Evolutionary conservation across 2,113 vertebrate species (phyloP).

Genomic region (Triplophysa siluroides): DNA sequence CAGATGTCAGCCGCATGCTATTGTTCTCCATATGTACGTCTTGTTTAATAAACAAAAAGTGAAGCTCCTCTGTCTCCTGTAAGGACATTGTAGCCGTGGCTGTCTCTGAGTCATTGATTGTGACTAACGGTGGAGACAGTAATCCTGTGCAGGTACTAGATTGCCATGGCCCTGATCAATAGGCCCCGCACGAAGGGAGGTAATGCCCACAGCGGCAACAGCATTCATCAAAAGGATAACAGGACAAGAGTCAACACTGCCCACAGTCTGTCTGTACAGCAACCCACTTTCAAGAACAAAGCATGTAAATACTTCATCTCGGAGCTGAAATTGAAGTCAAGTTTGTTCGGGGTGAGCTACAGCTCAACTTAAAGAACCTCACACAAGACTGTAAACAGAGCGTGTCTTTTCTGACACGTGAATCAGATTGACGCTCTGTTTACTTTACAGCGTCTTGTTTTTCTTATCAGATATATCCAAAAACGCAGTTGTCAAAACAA

Average conservation of each 20-base stretch:
- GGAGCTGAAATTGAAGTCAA: constrained; percentile 25
- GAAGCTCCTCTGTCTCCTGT: constrained; percentile 32
- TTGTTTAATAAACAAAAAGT: constrained; percentile 36
- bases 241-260: constrained; percentile 34
- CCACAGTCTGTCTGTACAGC: constrained; percentile 34
- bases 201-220: constrained; percentile 36
- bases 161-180: constrained; percentile 38
- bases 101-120: constrained; percentile 33
- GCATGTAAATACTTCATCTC: constrained; percentile 39
- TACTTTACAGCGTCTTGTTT: neutral
- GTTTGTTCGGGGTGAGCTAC: constrained; percentile 29
- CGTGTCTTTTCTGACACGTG: neutral
- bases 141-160: constrained; percentile 41
- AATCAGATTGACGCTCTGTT: neutral
- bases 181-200: constrained; percentile 39
- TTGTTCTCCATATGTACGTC: constrained; percentile 26
- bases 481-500: constrained; percentile 14
- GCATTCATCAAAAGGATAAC: constrained; percentile 42
- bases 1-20: constrained; percentile 1
- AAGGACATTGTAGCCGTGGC: constrained; percentile 23
- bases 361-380: neutral
- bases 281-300: constrained; percentile 19
- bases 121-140: constrained; percentile 40
- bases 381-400: constrained; percentile 4
- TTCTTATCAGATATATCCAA: neutral